Conservation (phyloP, 2,113 vertebrate species). For the Kryptolebias marmoratus region DNA sequence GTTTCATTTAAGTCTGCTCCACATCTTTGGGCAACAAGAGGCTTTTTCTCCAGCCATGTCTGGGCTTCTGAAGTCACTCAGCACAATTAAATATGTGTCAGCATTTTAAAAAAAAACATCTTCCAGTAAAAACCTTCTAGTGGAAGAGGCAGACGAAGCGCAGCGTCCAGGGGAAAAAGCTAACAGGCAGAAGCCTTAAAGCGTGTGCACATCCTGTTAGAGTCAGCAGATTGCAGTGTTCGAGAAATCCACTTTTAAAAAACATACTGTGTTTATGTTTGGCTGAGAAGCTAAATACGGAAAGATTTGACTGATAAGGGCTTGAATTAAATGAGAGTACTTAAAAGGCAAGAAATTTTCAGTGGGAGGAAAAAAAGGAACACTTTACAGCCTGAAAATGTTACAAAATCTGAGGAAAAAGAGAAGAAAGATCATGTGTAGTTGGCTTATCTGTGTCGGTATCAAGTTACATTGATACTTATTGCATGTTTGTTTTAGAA, state of each 20-base stretch:
- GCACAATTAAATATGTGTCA: neutral
- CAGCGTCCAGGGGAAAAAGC: slow-evolving; percentile 4
- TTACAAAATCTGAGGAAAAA: neutral
- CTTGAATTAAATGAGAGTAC: neutral
- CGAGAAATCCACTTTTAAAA: neutral
- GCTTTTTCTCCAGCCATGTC: slow-evolving; percentile 20
- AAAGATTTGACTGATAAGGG: neutral
- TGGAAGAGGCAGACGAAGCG: slow-evolving; percentile 15
- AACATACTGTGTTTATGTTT: neutral
- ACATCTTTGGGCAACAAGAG: slow-evolving; percentile 15
- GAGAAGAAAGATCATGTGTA: neutral
- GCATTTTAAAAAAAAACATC: slow-evolving; percentile 12
- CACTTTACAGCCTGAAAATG: neutral
- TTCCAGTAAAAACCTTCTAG: neutral
- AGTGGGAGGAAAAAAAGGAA: neutral
- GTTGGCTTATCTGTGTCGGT: neutral
- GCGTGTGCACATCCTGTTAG: neutral
- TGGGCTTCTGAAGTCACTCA: slow-evolving; percentile 40
- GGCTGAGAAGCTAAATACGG: neutral
- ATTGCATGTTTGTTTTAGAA: too few relatives aligned
- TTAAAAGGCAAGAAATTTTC: neutral
- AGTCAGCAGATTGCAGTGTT: neutral
- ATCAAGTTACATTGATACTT: neutral
- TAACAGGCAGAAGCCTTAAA: slow-evolving; percentile 6
- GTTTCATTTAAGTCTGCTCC: slow-evolving; percentile 19